Percentiles rank a stretch among this genome's conserved stretches.
phyloP scores from a whole-genome alignment of 1,140 invertebrate genomes.

The Zeugodacus cucurbitae region DNA sequence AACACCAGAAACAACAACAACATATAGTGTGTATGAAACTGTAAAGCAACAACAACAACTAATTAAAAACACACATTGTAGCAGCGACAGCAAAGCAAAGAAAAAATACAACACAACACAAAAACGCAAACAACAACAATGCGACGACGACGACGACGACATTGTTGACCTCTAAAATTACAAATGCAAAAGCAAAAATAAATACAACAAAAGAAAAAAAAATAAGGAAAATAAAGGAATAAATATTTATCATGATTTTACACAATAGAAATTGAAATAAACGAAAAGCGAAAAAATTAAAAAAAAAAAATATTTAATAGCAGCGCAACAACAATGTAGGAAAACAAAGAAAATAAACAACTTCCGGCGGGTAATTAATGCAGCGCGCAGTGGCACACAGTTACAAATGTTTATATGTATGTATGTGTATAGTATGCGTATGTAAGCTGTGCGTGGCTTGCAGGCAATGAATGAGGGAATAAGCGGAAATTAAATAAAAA shows the following conservation, averaged over 20 bases:
- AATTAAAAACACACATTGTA: not conserved
- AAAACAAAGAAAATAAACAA: conserved; percentile 23
- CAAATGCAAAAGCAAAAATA: not conserved
- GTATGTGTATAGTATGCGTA: not conserved
- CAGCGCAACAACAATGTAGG: not conserved
- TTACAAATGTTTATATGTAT: too few species aligned
- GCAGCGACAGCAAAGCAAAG: not conserved
- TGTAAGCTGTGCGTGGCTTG: too few species aligned
- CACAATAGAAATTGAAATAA: not conserved
- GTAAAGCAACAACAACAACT: not conserved
- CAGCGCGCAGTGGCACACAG: not conserved
- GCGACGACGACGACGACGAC: not conserved
- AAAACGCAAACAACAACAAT: not conserved
- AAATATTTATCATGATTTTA: not conserved
- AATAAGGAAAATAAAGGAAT: not conserved
- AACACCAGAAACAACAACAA: not conserved
- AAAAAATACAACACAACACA: not conserved
- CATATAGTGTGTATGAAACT: not conserved
- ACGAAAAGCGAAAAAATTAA: not conserved
- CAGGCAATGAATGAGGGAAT: not conserved
- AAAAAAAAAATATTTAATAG: not conserved
- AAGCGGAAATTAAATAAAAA: too few species aligned
- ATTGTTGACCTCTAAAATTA: conserved; percentile 24
- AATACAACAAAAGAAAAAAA: not conserved
- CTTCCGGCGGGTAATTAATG: conserved; percentile 6